These are phyloP conservation scores for Florisuga fusca DNA, from an alignment of 2,797 vertebrate species.

Conservation along the genomic window DNA sequence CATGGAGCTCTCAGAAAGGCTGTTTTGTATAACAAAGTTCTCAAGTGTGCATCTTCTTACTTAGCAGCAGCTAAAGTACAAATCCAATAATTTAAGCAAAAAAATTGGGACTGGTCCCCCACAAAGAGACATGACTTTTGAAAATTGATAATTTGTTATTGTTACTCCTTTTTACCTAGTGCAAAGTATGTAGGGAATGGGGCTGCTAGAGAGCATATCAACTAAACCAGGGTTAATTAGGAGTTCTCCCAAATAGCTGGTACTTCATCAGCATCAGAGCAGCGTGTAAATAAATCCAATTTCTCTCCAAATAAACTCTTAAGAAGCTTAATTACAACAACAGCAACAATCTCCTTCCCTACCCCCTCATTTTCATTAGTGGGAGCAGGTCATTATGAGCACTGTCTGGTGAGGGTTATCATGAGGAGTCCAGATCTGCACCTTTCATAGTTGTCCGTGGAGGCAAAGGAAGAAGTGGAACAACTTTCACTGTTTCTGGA, in stretches of 20 bases:
- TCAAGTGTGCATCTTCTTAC: background rate
- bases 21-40: background rate
- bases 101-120: background rate
- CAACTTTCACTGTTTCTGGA: conserved; percentile 55
- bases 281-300: conserved; percentile 92
- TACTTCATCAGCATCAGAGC: conserved; percentile 86
- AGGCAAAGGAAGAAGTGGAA: conserved; percentile 46
- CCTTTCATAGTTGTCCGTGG: conserved; percentile 72
- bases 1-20: background rate
- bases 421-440: conserved; percentile 53
- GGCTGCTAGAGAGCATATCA: conserved; percentile 71
- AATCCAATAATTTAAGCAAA: background rate
- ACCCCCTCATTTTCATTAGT: conserved; percentile 73
- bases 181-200: conserved; percentile 55
- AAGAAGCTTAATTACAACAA: conserved; percentile 91
- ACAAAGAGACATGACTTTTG: background rate
- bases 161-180: conserved; percentile 64
- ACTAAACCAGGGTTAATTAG: conserved; percentile 93
- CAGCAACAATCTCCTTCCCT: conserved; percentile 71
- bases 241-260: conserved; percentile 82
- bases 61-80: conserved; percentile 4
- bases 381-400: conserved; percentile 74
- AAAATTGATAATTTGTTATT: conserved; percentile 47
- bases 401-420: conserved; percentile 61
- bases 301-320: conserved; percentile 84